These are phyloP conservation scores for Peromyscus melanophrys DNA, from an alignment of 2,797 vertebrate genomes.

Conservation along the genomic window DNA sequence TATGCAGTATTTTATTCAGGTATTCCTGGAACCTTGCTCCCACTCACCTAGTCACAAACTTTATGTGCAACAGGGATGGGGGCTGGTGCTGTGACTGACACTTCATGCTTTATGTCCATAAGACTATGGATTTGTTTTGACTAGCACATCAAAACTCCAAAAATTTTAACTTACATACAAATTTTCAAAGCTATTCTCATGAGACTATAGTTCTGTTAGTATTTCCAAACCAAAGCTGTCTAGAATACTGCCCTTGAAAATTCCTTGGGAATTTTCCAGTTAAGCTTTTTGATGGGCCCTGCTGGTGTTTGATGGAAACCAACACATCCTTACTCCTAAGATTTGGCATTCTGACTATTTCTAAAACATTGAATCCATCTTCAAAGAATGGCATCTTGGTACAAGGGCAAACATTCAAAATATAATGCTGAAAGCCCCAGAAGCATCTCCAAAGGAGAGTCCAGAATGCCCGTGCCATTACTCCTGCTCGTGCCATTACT, in stretches of 20 bases:
- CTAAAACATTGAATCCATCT: neutral
- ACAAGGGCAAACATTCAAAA: neutral
- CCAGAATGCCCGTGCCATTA: neutral
- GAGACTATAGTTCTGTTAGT: neutral
- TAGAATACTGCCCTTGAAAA: neutral
- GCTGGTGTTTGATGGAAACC: neutral
- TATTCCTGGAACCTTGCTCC: neutral
- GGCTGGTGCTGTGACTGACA: neutral
- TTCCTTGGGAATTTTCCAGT: neutral
- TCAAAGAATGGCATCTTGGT: neutral
- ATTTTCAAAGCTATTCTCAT: neutral
- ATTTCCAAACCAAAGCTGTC: neutral
- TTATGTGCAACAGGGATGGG: neutral
- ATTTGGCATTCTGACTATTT: neutral
- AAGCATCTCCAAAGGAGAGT: neutral
- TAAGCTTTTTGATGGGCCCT: neutral
- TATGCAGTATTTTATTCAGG: neutral
- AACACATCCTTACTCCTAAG: neutral
- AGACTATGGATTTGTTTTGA: neutral
- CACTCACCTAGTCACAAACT: neutral
- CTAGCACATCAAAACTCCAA: neutral
- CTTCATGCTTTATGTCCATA: neutral
- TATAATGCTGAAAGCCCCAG: neutral
- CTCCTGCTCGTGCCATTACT: too few relatives aligned
- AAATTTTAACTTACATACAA: conserved; percentile 7